Evolutionary conservation across 2,113 vertebrate species (phyloP).

Genomic region (Amphilophus citrinellus): DNA sequence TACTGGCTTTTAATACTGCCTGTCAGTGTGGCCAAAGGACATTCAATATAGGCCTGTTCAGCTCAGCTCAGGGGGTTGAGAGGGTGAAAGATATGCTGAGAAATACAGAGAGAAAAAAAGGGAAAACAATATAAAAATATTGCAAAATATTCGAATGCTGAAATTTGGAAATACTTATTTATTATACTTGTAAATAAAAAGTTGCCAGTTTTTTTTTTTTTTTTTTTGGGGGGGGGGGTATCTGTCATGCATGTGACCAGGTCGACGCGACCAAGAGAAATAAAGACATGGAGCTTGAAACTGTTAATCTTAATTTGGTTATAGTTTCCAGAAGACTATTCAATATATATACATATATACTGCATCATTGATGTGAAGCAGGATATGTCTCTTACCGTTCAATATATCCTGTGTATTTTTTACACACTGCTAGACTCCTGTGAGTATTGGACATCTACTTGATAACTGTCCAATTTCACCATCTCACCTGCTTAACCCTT

Average conservation of each 20-base stretch:
- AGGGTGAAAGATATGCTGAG: constrained; percentile 29
- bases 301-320: background rate
- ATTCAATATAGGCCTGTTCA: constrained; percentile 50
- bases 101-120: constrained; percentile 3
- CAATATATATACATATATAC: background rate
- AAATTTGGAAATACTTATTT: background rate
- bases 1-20: constrained; percentile 82
- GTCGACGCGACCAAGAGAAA: background rate
- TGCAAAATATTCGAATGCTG: background rate
- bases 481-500: background rate
- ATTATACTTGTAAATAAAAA: no score
- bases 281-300: background rate
- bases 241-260: background rate
- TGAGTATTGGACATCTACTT: background rate
- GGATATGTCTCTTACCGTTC: background rate
- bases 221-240: accelerated
- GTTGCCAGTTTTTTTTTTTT: no score
- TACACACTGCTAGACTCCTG: background rate
- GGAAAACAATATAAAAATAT: background rate
- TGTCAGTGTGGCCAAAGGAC: constrained; percentile 78
- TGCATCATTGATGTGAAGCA: background rate
- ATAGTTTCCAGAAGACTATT: background rate
- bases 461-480: background rate
- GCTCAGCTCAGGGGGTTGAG: constrained; percentile 48
- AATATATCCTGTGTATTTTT: background rate